These are phyloP conservation scores for Eciton burchellii DNA, from an alignment of 1,140 invertebrate species.

Conservation along the genomic window DNA sequence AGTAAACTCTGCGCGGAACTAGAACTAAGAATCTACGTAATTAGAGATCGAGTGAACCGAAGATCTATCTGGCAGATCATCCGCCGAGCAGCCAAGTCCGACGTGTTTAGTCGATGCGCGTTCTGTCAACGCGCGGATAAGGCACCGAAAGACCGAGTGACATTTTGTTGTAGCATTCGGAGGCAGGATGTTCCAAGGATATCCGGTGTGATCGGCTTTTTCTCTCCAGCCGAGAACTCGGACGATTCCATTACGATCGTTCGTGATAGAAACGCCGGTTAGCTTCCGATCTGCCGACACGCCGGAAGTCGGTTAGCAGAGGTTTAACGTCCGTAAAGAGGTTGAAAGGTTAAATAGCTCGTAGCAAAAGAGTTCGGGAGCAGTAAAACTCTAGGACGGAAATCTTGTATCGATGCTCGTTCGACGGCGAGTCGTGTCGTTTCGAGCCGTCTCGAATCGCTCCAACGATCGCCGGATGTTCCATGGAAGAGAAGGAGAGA, in stretches of 20 bases:
- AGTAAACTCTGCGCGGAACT: not conserved
- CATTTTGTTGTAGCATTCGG: not conserved
- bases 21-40: not conserved
- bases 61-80: not conserved
- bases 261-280: constrained; percentile 42
- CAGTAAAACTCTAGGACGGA: constrained; percentile 46
- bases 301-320: constrained; percentile 55
- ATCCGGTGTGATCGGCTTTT: constrained; percentile 22
- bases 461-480: constrained; percentile 39
- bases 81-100: not conserved
- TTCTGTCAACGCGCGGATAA: not conserved
- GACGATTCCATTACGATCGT: constrained; percentile 46
- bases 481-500: not conserved
- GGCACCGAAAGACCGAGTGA: not conserved
- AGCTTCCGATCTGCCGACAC: constrained; percentile 44
- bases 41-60: not conserved
- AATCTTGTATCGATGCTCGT: constrained; percentile 56
- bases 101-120: not conserved
- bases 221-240: constrained; percentile 7
- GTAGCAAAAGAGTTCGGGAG: constrained; percentile 46
- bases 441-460: constrained; percentile 18
- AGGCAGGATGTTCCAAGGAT: constrained; percentile 17
- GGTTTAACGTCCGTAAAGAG: constrained; percentile 56
- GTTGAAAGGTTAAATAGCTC: constrained; percentile 60
- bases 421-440: constrained; percentile 37